Conservation (phyloP, 2,888 invertebrate genomes). For the Resseliella maxima region DNA sequence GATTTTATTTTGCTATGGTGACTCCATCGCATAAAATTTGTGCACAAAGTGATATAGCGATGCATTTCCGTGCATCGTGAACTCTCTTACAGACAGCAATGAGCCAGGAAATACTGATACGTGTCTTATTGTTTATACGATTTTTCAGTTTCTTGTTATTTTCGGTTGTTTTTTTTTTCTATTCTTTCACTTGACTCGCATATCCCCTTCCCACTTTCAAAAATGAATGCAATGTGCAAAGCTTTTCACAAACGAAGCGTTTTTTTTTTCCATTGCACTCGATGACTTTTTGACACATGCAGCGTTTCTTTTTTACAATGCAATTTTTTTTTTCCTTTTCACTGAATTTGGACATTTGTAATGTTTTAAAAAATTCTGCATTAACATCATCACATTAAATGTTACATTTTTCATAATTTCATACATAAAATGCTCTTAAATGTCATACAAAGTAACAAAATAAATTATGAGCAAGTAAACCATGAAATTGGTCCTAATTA, state of each 20-base stretch:
- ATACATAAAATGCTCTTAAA: constrained; percentile 4
- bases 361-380: neutral
- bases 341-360: neutral
- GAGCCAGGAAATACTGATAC: constrained; percentile 46
- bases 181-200: neutral
- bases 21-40: neutral
- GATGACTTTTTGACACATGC: constrained; percentile 40
- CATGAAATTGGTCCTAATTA: constrained; percentile 54
- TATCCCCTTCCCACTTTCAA: neutral
- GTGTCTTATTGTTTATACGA: constrained; percentile 34
- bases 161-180: neutral
- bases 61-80: constrained; percentile 20
- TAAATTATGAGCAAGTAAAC: constrained; percentile 42
- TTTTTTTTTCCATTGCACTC: neutral
- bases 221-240: constrained; percentile 12
- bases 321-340: neutral
- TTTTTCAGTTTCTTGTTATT: neutral
- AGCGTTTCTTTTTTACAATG: neutral
- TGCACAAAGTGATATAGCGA: neutral
- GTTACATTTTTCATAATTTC: constrained; percentile 27
- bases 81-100: constrained; percentile 35
- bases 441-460: neutral
- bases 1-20: too few species aligned
- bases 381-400: constrained; percentile 41
- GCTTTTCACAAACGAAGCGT: neutral